Percentiles rank a stretch among this genome's conserved stretches.
phyloP scores from a whole-genome alignment of 2,113 vertebrate species.

The Rhombomys opimus region DNA sequence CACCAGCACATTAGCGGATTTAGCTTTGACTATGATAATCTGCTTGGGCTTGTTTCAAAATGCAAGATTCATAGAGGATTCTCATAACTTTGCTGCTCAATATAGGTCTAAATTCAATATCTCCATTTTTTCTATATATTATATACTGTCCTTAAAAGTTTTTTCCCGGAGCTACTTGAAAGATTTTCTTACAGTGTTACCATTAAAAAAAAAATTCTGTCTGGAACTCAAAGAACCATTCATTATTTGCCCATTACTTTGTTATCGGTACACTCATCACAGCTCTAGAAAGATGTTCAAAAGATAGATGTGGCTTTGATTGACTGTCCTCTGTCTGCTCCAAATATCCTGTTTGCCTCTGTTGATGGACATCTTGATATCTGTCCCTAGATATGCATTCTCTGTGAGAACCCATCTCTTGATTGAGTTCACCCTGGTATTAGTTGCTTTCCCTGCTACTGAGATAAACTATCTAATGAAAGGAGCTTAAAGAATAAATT shows the following conservation, averaged over 20 bases:
- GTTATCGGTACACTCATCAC: neutral
- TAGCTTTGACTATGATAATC: slow-evolving; percentile 20
- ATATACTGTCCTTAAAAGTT: slow-evolving; percentile 1
- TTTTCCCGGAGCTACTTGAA: neutral
- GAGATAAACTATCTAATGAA: neutral
- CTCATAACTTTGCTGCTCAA: neutral
- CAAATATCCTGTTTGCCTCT: neutral
- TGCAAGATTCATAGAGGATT: slow-evolving; percentile 22
- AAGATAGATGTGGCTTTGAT: neutral
- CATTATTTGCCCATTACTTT: neutral
- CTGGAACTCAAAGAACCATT: neutral
- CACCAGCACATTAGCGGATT: neutral
- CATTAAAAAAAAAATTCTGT: neutral
- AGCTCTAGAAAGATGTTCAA: neutral
- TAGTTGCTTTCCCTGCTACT: neutral
- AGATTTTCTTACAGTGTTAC: neutral
- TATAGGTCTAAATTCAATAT: neutral
- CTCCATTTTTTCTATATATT: slow-evolving; percentile 2
- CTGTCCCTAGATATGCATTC: too few relatives aligned
- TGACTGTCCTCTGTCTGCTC: neutral
- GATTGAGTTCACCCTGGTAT: neutral
- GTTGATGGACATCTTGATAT: neutral
- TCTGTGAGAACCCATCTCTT: neutral
- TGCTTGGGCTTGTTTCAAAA: slow-evolving; percentile 30
- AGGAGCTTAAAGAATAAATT: neutral